Conservation (phyloP, 2,888 invertebrate genomes). For the Penaeus monodon region DNA sequence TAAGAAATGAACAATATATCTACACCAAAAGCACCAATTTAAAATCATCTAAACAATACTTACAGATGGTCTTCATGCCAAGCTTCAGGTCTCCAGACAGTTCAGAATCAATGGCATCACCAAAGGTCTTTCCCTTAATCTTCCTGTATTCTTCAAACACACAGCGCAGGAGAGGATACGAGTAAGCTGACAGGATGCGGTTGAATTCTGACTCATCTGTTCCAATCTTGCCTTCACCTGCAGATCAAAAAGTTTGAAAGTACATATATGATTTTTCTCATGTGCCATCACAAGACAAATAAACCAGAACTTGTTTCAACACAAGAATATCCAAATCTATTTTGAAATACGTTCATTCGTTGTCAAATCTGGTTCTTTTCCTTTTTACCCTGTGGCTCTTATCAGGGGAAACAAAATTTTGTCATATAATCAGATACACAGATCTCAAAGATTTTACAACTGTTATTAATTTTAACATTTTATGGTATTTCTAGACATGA, state of each 20-base stretch:
- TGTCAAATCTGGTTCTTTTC: too few species aligned
- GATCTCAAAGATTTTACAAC: too few species aligned
- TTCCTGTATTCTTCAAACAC: conserved; percentile 86
- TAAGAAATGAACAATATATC: not conserved
- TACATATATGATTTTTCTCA: not conserved
- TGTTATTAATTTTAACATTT: too few species aligned
- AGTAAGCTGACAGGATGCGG: conserved; percentile 85
- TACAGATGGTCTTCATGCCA: conserved; percentile 80
- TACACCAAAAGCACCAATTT: not conserved
- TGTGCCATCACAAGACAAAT: not conserved
- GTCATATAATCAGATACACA: too few species aligned
- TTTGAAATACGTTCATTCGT: too few species aligned
- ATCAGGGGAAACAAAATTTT: too few species aligned
- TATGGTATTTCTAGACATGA: too few species aligned
- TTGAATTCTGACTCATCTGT: conserved; percentile 91
- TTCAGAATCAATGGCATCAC: conserved; percentile 72
- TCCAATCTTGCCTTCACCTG: conserved; percentile 81
- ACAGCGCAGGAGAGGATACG: conserved; percentile 88
- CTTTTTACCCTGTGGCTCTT: too few species aligned
- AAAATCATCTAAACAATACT: conserved; percentile 2
- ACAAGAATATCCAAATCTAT: too few species aligned
- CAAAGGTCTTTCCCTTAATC: conserved; percentile 75
- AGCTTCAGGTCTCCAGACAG: conserved; percentile 94
- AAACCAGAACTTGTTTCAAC: not conserved
- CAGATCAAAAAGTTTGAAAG: not conserved